Conservation (phyloP, 2,113 vertebrate species). For the human region DNA sequence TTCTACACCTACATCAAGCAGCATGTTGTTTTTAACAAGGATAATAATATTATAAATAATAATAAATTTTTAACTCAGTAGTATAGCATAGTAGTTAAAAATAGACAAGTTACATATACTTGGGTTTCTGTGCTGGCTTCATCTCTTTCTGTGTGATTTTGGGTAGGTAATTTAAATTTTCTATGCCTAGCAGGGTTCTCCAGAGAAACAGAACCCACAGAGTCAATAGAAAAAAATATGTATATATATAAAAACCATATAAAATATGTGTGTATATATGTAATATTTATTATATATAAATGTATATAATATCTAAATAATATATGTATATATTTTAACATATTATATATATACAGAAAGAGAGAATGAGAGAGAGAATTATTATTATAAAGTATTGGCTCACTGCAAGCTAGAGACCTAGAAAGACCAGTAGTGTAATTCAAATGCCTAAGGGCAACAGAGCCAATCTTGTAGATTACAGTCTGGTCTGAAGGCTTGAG, state of each 20-base stretch:
- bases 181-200: background rate
- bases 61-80: background rate
- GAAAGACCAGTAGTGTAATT: background rate
- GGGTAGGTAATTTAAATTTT: background rate
- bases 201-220: background rate
- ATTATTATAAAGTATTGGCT: background rate
- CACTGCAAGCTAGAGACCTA: background rate
- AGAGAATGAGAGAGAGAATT: background rate
- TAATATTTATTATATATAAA: background rate
- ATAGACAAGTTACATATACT: background rate
- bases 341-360: background rate
- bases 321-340: background rate
- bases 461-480: background rate
- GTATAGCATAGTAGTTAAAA: background rate
- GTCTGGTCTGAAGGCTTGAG: fast-evolving
- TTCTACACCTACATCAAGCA: background rate
- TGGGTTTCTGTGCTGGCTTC: background rate
- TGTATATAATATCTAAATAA: background rate
- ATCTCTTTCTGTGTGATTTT: background rate
- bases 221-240: background rate
- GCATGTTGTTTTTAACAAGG: background rate
- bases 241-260: no score
- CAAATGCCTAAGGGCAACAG: background rate
- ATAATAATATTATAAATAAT: background rate
- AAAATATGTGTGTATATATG: no score